Evolutionary conservation across 2,113 vertebrate species (phyloP), one percentile per base, ranked within the genome.

Genomic region (Pipa parva): DNA sequence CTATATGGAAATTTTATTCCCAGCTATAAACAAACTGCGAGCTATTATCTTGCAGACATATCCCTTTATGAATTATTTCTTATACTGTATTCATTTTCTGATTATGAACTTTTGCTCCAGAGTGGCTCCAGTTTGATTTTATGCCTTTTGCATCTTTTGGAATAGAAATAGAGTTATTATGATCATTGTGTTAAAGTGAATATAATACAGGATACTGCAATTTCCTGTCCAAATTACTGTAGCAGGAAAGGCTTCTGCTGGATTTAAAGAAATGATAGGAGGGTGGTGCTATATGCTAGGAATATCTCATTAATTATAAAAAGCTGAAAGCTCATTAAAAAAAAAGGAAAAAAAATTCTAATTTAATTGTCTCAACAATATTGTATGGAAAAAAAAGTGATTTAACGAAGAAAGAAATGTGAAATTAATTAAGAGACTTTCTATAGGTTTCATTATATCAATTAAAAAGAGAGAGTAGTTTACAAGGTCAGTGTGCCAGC

Each of bases 221-320:
- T 46, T 46, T 46, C 42, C 42, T 46, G 42, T 3, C 3, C 2
- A 46, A 46, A 7, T 20, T n/a, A n/a, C n/a, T n/a, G n/a, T 17
- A 46, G 42, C 15, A 2, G 42, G 42, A 46, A 17, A 7, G 17
- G 18, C 42, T 9, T 36, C 33, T 36, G 33, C 33, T 36, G 33
- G 33, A 36, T 13, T 36, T 36, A 13, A 13, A 36, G 33, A 36
- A 12, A 36, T 13, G 33, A 13, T 13, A 36, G 10, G 10, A 36
- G 8, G 33, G 42, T 17, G 42, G 42, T 18, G 4, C 27, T 21
- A 11, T 17, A 7, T 51, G 49, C 62, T 27, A 15, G 7, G 36
- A 39, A 63, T 54, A 54, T 13, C 28, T 57, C 24, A 27, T 12
- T 66, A 58, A 66, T 66, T 29, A 66, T 66, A 9, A 46, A 55